A percentile compares a stretch with the other conserved stretches of the same genome.
Conservation (phyloP, 2,888 invertebrate species). For the Hartigia nigra region DNA sequence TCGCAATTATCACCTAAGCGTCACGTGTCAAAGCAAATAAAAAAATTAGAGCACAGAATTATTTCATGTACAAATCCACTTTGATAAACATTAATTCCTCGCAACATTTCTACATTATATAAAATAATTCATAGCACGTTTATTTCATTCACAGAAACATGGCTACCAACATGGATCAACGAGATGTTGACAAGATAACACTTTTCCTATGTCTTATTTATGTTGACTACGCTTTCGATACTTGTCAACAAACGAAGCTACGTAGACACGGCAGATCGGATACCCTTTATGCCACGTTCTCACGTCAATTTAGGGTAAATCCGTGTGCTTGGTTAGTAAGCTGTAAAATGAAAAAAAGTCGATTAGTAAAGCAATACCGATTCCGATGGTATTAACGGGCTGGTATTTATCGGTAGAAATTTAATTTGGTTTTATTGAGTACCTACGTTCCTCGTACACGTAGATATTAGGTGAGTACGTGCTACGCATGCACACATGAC, state of each 20-base stretch:
- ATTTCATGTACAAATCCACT: background rate
- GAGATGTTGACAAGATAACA: background rate
- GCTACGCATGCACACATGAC: background rate
- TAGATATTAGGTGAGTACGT: constrained; percentile 7
- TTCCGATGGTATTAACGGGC: background rate
- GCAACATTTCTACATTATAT: background rate
- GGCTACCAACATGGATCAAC: background rate
- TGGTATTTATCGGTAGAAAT: constrained; percentile 2
- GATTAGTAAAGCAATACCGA: background rate
- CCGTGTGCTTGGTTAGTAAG: background rate
- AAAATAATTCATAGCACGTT: background rate
- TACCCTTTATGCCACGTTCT: background rate
- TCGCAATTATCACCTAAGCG: background rate
- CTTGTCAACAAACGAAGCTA: background rate
- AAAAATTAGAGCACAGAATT: background rate
- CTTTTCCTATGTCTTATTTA: background rate
- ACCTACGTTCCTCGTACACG: background rate
- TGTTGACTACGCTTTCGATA: background rate
- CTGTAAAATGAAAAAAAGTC: background rate
- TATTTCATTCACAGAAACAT: background rate
- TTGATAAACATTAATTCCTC: background rate
- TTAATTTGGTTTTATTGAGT: constrained; percentile 3
- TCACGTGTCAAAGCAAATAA: background rate
- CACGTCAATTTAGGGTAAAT: background rate
- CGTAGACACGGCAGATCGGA: background rate